Evolutionary conservation across 2,797 vertebrate genomes (phyloP), one percentile per base, ranked within the genome.

Genomic region (Perodicticus potto): DNA sequence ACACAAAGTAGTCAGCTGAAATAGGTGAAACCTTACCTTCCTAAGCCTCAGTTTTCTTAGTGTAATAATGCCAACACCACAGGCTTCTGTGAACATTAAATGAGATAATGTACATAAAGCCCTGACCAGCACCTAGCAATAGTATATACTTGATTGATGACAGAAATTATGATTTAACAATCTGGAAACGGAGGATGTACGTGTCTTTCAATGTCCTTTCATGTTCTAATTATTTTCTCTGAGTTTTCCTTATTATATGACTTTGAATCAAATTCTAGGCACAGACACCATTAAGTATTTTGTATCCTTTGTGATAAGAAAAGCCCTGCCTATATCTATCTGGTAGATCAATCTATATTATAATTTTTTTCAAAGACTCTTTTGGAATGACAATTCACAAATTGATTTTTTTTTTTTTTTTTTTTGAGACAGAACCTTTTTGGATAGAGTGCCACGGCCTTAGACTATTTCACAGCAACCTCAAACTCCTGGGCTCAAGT

Each of bases 141-240:
- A 32, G 19, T 5, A 59, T 20, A 11, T 1, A 34, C 19, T 65
- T 34, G 49, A 45, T 43, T 27, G 3, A 19, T 10, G 27, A 67
- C 7, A 40, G 45, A 84, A 70, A 45, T 57, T 78, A 53, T 20
- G 25, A 85, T 65, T 91, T 59, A 83, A 89, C 25, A 70, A 91
- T 89, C 53, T 91, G 29, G 49, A 29, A 84, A 85, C 82, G 37
- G 91, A 76, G 14, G 20, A 43, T 77, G 20, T 7, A 34, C 4
- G 67, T 91, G 32, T 7, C 32, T 96, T 78, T 65, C 20, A 16
- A 8, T 8, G 7, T 65, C 16, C 17, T 89, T 80, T 83, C 43
- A 69, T 85, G 40, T 13, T 89, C 63, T 77, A 67, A 69, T 85
- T 72, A 53, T 92, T 97, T 91, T 91, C 55, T 93, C 69, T 78